Percentiles rank a stretch among this genome's conserved stretches.
Evolutionary conservation across 2,888 invertebrate genomes (phyloP).

Genomic region (Psylliodes chrysocephalus): DNA sequence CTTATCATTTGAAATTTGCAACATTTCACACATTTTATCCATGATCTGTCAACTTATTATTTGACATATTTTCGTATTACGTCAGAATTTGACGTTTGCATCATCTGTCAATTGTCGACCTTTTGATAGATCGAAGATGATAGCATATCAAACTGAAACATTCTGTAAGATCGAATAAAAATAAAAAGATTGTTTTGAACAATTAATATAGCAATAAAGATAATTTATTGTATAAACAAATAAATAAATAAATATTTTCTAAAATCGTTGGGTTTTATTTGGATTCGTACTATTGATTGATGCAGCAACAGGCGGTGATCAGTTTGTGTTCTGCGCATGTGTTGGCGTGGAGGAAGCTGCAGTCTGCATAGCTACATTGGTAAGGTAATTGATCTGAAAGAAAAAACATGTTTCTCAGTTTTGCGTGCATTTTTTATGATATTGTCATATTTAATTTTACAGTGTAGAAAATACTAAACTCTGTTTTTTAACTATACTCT

Average conservation of each 20-base stretch:
- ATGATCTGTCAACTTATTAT: neutral
- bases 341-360: constrained; percentile 79
- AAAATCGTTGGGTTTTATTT: constrained; percentile 24
- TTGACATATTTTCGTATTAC: too few relatives aligned
- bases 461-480: too few relatives aligned
- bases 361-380: constrained; percentile 75
- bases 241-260: constrained; percentile 38
- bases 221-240: constrained; percentile 35
- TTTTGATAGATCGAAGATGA: neutral
- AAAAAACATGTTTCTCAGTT: constrained; percentile 37
- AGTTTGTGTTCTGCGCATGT: constrained; percentile 77
- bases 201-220: constrained; percentile 32
- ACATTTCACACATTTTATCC: neutral
- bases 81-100: too few relatives aligned
- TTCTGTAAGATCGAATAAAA: constrained; percentile 17
- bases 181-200: constrained; percentile 23
- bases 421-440: too few relatives aligned
- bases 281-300: constrained; percentile 36
- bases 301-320: constrained; percentile 79
- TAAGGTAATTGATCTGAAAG: constrained; percentile 68
- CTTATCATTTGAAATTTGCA: neutral
- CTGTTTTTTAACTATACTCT: too few relatives aligned
- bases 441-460: too few relatives aligned
- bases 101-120: neutral
- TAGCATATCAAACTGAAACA: neutral